Evolutionary conservation across 2,888 invertebrate species (phyloP), one percentile per base, ranked within the genome.

Genomic region (Trachelus stipa): DNA sequence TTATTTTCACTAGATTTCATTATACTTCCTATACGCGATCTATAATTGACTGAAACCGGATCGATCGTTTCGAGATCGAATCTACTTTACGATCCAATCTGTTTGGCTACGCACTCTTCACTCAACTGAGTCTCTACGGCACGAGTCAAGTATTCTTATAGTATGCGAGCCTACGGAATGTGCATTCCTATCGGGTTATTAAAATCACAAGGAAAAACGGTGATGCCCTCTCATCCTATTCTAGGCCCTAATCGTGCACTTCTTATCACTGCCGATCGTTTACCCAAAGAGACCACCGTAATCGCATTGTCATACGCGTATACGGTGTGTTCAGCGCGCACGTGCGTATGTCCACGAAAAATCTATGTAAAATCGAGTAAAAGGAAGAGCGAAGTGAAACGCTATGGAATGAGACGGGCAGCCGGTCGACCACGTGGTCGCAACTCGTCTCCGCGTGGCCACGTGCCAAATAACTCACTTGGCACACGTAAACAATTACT

Each of bases 401-500:
- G 56, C 23, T 23, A 23, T 56, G 23, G 56, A 56, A 56, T 1
- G 56, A 56, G 23, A 56, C 56, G 56, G 56, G 56, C 56, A 56
- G 82, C 83, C 82, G 81, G 83, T 79, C 85, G 85, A 83, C 83
- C 88, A 88, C 88, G 87, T 88, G 88, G 88, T 84, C 86, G 81
- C 82, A 81, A 81, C 80, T 80, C 79, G 78, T 79, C 76, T 78
- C n/a, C 69, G 30, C 79, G 74, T 86, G 89, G 90, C 87, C 85
- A 84, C 84, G 85, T 86, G 88, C 90, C 90, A 90, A 90, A 90
- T 88, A 88, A 89, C 87, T 89, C 89, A 86, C 87, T 89, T 90
- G 90, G 90, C 90, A 89, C 88, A 87, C 88, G 88, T 89, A 89
- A 90, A 90, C 89, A 90, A 90, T 90, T 90, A 89, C 87, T 87